These are phyloP conservation scores for Nasonia vitripennis DNA, from an alignment of 1,140 invertebrate genomes.

Conservation along the genomic window DNA sequence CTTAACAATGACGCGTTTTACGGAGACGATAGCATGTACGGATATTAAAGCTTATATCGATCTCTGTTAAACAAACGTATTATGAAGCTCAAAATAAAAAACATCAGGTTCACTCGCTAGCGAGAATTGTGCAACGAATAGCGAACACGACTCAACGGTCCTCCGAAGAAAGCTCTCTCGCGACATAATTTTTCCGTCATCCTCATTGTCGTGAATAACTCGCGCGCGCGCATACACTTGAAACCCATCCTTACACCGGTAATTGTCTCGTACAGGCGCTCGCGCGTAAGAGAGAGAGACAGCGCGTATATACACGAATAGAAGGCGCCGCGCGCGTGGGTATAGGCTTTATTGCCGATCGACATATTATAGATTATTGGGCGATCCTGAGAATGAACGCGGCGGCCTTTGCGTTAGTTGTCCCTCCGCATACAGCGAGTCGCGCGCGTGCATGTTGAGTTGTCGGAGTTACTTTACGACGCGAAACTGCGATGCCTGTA, in stretches of 20 bases:
- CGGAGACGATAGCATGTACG: not conserved
- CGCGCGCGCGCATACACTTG: no score
- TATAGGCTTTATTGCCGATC: conserved; percentile 49
- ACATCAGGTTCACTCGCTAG: no score
- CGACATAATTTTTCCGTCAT: conserved; percentile 9
- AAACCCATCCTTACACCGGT: conserved; percentile 5
- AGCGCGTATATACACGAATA: not conserved
- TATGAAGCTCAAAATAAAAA: no score
- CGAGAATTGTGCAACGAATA: no score
- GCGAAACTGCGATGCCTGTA: conserved; percentile 38
- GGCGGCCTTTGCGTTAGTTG: not conserved
- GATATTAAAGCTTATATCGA: no score
- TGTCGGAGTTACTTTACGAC: conserved; percentile 53
- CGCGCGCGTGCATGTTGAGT: conserved; percentile 40
- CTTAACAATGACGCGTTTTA: conserved; percentile 11
- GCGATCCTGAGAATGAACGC: not conserved
- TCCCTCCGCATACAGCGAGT: conserved; percentile 2
- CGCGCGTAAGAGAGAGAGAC: not conserved
- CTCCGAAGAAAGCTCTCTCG: no score
- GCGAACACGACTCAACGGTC: no score
- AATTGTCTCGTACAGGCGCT: conserved; percentile 32
- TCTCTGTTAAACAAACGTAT: no score
- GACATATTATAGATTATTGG: conserved; percentile 46
- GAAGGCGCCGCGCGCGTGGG: conserved; percentile 36
- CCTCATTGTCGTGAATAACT: not conserved